Percentiles rank a stretch among this genome's conserved stretches.
Evolutionary conservation across 2,888 invertebrate species (phyloP).

Genomic region (Podabrus alpinus): DNA sequence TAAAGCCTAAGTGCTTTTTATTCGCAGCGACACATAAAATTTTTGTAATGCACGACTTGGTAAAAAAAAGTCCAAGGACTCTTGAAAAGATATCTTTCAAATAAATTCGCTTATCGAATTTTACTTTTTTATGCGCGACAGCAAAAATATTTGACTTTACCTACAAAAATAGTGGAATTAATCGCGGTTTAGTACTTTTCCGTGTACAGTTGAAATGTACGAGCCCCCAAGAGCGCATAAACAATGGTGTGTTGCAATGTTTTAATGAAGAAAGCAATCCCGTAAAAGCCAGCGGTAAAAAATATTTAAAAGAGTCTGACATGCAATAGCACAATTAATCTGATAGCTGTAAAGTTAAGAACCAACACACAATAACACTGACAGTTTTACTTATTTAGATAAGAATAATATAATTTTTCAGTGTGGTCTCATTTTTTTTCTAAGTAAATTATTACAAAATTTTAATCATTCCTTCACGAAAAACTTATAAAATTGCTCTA

Average conservation of each 20-base stretch:
- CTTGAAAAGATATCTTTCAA: not conserved
- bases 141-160: conserved; percentile 18
- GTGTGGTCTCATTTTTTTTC: conserved; percentile 18
- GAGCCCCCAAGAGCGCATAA: conserved; percentile 22
- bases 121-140: conserved; percentile 8
- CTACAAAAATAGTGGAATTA: conserved; percentile 23
- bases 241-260: conserved; percentile 28
- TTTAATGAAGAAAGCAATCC: conserved; percentile 38
- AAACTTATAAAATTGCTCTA: not conserved
- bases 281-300: conserved; percentile 36
- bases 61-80: not conserved
- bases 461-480: not conserved
- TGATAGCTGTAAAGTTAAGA: conserved; percentile 37
- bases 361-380: conserved; percentile 32
- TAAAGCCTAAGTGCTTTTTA: not conserved
- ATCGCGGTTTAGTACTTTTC: conserved; percentile 28
- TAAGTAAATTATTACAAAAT: not conserved
- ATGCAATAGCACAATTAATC: conserved; percentile 44
- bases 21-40: not conserved
- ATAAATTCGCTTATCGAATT: conserved; percentile 13
- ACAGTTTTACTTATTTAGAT: conserved; percentile 30
- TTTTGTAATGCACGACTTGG: not conserved
- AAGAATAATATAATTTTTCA: conserved; percentile 27
- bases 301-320: conserved; percentile 39
- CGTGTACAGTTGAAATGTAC: conserved; percentile 20